phyloP scores from a whole-genome alignment of 2,888 invertebrate species.

The Melanostoma scalare region DNA sequence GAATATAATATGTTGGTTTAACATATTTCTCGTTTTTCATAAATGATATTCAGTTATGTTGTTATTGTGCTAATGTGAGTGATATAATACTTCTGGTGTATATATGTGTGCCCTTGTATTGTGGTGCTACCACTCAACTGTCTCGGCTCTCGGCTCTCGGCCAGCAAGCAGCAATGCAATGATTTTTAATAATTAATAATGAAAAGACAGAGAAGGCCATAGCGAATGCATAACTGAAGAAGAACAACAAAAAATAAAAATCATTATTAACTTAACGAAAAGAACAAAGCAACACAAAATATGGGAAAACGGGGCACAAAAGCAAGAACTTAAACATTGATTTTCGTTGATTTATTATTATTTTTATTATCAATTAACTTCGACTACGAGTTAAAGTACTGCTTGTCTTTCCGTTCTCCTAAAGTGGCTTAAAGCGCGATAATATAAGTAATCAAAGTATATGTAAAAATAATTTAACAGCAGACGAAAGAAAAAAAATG shows the following conservation, averaged over 20 bases:
- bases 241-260: slow-evolving; percentile 16
- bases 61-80: slow-evolving; percentile 59
- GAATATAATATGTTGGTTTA: not conserved
- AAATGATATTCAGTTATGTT: slow-evolving; percentile 53
- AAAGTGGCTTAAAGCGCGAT: slow-evolving; percentile 64
- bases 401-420: slow-evolving; percentile 27
- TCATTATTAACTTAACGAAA: slow-evolving; percentile 38
- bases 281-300: slow-evolving; percentile 11
- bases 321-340: slow-evolving; percentile 39
- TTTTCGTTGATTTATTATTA: slow-evolving; percentile 41
- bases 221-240: slow-evolving; percentile 23
- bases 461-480: slow-evolving; percentile 47
- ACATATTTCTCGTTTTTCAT: slow-evolving; percentile 11
- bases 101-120: slow-evolving; percentile 55
- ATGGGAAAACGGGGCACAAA: slow-evolving; percentile 31
- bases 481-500: slow-evolving; percentile 37
- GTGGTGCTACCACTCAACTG: slow-evolving; percentile 37
- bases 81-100: slow-evolving; percentile 62
- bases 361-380: not conserved
- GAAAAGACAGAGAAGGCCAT: slow-evolving; percentile 7
- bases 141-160: slow-evolving; percentile 5
- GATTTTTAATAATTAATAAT: slow-evolving; percentile 54
- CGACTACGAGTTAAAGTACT: not conserved
- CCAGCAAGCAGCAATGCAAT: slow-evolving; percentile 40
- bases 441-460: slow-evolving; percentile 54